Evolutionary conservation across 2,113 vertebrate genomes (phyloP).

Genomic region (Myrmecobius fasciatus): DNA sequence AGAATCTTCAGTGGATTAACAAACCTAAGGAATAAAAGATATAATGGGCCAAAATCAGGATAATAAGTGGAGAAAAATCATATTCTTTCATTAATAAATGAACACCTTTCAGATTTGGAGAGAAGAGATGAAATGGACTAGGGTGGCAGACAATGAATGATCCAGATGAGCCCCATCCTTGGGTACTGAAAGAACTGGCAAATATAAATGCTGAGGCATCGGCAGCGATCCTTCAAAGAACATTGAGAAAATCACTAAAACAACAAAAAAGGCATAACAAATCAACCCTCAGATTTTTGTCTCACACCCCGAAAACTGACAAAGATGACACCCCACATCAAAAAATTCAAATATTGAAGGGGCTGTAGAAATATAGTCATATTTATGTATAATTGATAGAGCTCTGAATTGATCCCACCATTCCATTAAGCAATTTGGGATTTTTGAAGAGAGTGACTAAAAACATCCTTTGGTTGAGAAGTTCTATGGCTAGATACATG

Average conservation of each 20-base stretch:
- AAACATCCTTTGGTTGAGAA: not conserved
- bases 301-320: not conserved
- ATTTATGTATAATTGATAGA: not conserved
- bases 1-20: not conserved
- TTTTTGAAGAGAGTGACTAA: not conserved
- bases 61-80: not conserved
- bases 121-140: not conserved
- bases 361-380: not conserved
- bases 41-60: not conserved
- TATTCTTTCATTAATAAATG: not conserved
- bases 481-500: not conserved
- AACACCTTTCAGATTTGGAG: not conserved
- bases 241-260: not conserved
- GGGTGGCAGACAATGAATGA: not conserved
- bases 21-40: not conserved
- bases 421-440: not conserved
- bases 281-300: not conserved
- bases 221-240: not conserved
- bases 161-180: not conserved
- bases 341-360: not conserved
- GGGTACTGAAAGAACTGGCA: not conserved
- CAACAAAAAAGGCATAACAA: not conserved
- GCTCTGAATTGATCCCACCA: not conserved
- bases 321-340: not conserved
- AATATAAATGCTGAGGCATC: not conserved